Evolutionary conservation across 2,888 invertebrate species (phyloP).

Genomic region (Phymatocera aterrima): DNA sequence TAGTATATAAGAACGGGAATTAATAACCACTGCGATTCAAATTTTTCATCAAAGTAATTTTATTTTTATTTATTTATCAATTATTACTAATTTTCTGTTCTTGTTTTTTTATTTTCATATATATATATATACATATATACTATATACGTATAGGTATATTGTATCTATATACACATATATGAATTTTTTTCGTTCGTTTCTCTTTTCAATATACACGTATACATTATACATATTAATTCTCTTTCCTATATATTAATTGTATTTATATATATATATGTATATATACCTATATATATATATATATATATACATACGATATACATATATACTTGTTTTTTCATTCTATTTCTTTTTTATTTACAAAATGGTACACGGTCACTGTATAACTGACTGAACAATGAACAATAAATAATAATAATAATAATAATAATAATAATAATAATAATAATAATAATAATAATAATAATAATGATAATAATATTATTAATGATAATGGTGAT

Average conservation of each 20-base stretch:
- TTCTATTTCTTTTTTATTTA: too few species aligned
- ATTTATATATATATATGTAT: slow-evolving; percentile 43
- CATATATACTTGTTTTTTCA: too few species aligned
- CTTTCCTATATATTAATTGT: too few species aligned
- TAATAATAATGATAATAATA: background rate
- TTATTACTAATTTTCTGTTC: slow-evolving; percentile 47
- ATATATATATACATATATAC: slow-evolving; percentile 45
- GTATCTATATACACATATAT: slow-evolving; percentile 54
- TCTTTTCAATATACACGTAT: background rate
- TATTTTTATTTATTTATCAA: slow-evolving; percentile 67
- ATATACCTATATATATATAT: slow-evolving; percentile 50
- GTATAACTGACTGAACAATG: background rate
- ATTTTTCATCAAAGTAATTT: slow-evolving; percentile 71
- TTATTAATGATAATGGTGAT: background rate
- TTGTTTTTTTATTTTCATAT: slow-evolving; percentile 24
- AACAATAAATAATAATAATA: slow-evolving; percentile 32
- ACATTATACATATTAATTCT: slow-evolving; percentile 29
- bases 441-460: slow-evolving; percentile 9
- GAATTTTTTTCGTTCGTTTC: background rate
- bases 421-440: slow-evolving; percentile 23
- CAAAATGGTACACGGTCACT: slow-evolving; percentile 44
- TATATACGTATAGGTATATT: slow-evolving; percentile 52
- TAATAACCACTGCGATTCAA: slow-evolving; percentile 72
- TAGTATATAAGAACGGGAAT: slow-evolving; percentile 67
- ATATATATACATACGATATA: too few species aligned